Conservation (phyloP, 2,888 invertebrate genomes). For the Rotaria magnacalcarata region DNA sequence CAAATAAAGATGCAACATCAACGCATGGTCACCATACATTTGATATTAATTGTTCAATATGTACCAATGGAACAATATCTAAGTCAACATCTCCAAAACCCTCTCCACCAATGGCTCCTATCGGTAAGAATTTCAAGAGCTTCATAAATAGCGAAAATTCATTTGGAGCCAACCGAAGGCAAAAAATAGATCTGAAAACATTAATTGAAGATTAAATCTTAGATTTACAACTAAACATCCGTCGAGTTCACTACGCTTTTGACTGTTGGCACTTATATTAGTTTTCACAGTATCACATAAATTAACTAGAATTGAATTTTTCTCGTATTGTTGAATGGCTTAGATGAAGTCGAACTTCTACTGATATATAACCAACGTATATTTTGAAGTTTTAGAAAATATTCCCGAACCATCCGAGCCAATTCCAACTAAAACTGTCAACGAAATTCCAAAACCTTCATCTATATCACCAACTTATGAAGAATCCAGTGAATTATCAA, state of each 20-base stretch:
- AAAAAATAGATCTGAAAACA: too few relatives aligned
- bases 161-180: too few relatives aligned
- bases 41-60: not conserved
- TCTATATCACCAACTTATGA: not conserved
- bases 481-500: not conserved
- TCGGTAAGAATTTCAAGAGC: not conserved
- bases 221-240: too few relatives aligned
- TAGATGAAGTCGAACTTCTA: too few relatives aligned
- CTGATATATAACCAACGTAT: not conserved
- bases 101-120: not conserved
- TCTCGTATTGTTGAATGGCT: too few relatives aligned
- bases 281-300: too few relatives aligned
- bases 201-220: too few relatives aligned
- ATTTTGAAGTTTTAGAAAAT: not conserved
- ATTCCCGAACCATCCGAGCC: not conserved
- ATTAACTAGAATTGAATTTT: too few relatives aligned
- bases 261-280: too few relatives aligned
- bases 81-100: not conserved
- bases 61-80: not conserved
- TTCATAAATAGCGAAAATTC: too few relatives aligned
- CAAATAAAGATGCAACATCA: not conserved
- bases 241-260: too few relatives aligned
- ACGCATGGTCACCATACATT: not conserved
- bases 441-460: not conserved
- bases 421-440: not conserved